Evolutionary conservation across 2,113 vertebrate species (phyloP).

Genomic region (Hypomesus transpacificus): DNA sequence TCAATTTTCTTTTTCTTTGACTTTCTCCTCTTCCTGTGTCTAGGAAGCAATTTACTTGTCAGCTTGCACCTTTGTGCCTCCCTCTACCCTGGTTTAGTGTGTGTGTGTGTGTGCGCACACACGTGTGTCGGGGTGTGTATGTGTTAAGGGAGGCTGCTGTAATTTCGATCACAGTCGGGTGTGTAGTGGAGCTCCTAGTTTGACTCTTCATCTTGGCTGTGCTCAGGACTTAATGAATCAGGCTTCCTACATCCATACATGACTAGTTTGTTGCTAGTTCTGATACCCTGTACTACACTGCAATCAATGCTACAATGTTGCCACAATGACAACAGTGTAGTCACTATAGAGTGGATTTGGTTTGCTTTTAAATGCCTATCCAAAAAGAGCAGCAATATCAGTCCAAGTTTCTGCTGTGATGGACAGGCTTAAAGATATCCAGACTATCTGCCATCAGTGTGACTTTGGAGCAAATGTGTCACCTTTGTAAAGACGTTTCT

Average conservation of each 20-base stretch:
- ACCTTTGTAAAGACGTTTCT: neutral
- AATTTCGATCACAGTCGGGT: slow-evolving; percentile 41
- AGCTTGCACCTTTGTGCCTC: slow-evolving; percentile 31
- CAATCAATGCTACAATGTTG: neutral
- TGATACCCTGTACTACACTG: slow-evolving; percentile 13
- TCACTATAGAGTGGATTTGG: neutral
- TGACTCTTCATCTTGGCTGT: slow-evolving; percentile 40
- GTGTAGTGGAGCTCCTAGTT: slow-evolving; percentile 11
- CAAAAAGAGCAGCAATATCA: too few relatives aligned
- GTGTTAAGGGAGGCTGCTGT: slow-evolving; percentile 35
- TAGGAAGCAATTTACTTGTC: slow-evolving; percentile 68
- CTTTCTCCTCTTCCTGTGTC: slow-evolving; percentile 41
- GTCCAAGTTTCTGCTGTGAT: neutral
- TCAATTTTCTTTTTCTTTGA: slow-evolving; percentile 31
- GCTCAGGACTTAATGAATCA: slow-evolving; percentile 38
- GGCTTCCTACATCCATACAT: slow-evolving; percentile 18
- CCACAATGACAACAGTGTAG: neutral
- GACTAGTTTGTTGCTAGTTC: slow-evolving; percentile 10
- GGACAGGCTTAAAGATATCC: too few relatives aligned
- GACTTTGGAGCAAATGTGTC: too few relatives aligned
- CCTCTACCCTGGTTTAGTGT: slow-evolving; percentile 37
- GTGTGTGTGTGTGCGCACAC: slow-evolving; percentile 1
- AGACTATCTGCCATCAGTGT: too few relatives aligned
- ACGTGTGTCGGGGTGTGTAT: slow-evolving; percentile 9
- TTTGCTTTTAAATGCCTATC: neutral